These are phyloP conservation scores for Piprites chloris DNA, from an alignment of 2,113 vertebrate genomes.

Conservation along the genomic window DNA sequence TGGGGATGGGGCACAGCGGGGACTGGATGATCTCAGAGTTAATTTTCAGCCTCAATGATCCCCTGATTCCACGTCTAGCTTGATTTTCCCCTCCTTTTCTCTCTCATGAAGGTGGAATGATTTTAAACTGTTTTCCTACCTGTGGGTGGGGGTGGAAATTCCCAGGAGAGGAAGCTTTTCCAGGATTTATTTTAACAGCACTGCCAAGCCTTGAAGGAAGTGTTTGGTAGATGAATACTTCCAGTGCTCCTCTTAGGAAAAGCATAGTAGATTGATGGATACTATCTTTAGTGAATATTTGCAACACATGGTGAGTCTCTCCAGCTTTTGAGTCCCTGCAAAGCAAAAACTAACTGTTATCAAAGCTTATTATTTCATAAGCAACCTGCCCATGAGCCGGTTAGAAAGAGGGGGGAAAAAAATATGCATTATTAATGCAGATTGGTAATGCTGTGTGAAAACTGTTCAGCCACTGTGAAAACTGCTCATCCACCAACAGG, in stretches of 20 bases:
- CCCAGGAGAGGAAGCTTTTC: not conserved
- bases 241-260: not conserved
- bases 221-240: not conserved
- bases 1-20: not conserved
- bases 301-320: not conserved
- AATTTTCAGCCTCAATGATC: not conserved
- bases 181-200: not conserved
- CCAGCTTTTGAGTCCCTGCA: not conserved
- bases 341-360: not conserved
- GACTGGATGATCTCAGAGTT: rapidly evolving
- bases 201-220: not conserved
- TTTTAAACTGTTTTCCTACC: not conserved
- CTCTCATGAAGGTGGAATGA: not conserved
- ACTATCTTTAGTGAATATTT: not conserved
- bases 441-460: constrained; percentile 17
- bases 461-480: constrained; percentile 42
- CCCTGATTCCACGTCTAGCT: not conserved
- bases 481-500: constrained; percentile 22
- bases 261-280: not conserved
- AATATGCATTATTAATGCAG: not conserved
- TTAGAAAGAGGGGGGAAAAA: not conserved
- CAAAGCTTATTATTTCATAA: constrained; percentile 27
- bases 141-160: not conserved
- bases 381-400: not conserved
- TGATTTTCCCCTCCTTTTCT: not conserved